A percentile compares a stretch with the other conserved stretches of the same genome.
phyloP scores from a whole-genome alignment of 2,113 vertebrate genomes.

The Tringa solitaria region DNA sequence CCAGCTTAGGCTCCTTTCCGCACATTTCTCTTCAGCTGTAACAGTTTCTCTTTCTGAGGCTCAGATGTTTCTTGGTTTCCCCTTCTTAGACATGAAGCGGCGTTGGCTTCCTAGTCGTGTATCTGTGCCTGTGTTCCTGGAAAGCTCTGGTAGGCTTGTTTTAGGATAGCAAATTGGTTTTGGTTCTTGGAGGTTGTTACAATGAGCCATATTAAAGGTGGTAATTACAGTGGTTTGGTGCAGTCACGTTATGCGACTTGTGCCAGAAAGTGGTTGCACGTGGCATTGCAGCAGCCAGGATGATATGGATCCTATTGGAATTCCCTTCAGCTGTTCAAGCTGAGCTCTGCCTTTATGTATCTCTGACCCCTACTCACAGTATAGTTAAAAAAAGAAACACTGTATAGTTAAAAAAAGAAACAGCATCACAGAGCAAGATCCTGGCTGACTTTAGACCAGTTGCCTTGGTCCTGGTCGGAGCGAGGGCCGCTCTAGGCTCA shows the following conservation, averaged over 20 bases:
- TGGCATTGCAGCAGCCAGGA: background rate
- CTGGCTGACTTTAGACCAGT: background rate
- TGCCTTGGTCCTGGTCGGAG: background rate
- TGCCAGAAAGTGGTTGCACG: background rate
- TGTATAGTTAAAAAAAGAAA: background rate
- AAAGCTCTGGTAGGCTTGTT: background rate
- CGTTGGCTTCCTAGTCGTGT: fast-evolving
- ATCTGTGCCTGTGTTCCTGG: background rate
- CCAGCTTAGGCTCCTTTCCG: background rate
- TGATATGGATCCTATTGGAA: background rate
- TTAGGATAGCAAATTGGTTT: background rate
- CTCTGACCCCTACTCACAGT: background rate
- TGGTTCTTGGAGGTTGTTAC: background rate
- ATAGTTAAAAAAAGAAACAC: no score
- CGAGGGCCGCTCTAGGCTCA: fast-evolving
- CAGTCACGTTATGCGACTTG: background rate
- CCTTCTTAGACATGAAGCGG: background rate
- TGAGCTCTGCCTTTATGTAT: background rate
- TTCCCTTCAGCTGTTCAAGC: background rate
- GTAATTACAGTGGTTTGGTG: background rate
- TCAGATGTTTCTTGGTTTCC: background rate
- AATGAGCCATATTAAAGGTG: fast-evolving
- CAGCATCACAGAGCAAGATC: background rate
- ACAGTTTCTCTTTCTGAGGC: background rate
- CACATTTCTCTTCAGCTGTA: background rate